Evolutionary conservation across 2,888 invertebrate genomes (phyloP).

Genomic region (Rhagonycha fulva): DNA sequence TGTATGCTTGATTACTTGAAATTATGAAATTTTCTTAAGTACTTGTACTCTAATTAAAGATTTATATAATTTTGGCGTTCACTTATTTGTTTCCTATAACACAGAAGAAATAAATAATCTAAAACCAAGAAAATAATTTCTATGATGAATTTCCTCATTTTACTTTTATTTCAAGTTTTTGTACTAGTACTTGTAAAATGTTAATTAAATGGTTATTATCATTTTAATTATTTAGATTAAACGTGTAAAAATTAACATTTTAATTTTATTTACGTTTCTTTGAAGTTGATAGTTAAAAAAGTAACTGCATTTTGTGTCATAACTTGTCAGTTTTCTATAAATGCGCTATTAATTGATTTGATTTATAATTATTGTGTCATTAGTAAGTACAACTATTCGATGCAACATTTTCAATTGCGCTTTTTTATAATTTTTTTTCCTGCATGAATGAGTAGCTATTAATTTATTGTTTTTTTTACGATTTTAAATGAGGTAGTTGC

Average conservation of each 20-base stretch:
- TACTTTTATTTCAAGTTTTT: neutral
- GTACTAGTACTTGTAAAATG: neutral
- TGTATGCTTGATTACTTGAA: neutral
- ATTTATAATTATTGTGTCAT: neutral
- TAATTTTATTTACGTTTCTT: neutral
- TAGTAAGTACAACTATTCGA: neutral
- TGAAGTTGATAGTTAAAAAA: neutral
- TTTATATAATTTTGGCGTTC: neutral
- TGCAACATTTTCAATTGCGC: neutral
- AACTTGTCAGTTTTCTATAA: neutral
- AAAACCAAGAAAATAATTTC: neutral
- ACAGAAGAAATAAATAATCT: neutral
- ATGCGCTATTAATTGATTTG: neutral
- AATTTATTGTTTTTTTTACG: neutral
- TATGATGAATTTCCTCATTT: neutral
- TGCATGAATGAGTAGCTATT: neutral
- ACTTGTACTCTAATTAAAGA: neutral
- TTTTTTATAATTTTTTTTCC: neutral
- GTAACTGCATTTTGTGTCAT: neutral
- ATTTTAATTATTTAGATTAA: neutral
- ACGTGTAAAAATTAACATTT: neutral
- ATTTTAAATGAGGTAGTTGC: neutral
- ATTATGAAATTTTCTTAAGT: neutral
- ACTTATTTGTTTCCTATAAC: neutral
- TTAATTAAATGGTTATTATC: neutral